Conservation (phyloP, 2,888 invertebrate species). For the Lordiphosa andalusiaca region DNA sequence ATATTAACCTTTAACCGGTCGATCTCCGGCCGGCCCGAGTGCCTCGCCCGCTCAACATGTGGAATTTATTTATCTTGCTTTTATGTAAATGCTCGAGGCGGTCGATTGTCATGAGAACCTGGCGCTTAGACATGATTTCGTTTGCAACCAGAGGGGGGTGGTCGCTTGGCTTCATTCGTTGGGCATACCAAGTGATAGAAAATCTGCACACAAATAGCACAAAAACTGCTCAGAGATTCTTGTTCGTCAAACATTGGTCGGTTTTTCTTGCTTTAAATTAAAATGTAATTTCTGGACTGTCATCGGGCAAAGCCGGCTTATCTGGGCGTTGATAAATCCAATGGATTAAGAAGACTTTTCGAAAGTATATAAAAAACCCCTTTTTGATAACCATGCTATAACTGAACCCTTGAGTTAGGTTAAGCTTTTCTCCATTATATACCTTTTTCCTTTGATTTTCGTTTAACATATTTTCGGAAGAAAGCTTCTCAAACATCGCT, state of each 20-base stretch:
- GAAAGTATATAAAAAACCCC: no score
- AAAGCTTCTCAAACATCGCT: no score
- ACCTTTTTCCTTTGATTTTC: no score
- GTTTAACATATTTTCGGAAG: no score
- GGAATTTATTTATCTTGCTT: constrained; percentile 56
- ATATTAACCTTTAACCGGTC: constrained; percentile 62
- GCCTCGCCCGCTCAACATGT: constrained; percentile 20
- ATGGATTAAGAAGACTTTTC: no score
- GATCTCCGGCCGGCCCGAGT: constrained; percentile 48
- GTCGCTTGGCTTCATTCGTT: constrained; percentile 12
- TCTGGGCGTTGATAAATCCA: no score
- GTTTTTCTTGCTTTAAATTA: neutral
- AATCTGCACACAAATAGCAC: constrained; percentile 11
- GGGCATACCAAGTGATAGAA: constrained; percentile 2
- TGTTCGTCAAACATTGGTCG: constrained; percentile 2
- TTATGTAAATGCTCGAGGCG: constrained; percentile 55
- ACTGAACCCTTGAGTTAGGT: no score
- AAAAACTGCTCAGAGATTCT: constrained; percentile 1
- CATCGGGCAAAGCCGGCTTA: no score
- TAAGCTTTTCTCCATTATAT: no score
- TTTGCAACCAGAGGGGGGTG: constrained; percentile 25
- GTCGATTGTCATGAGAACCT: constrained; percentile 51
- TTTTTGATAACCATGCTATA: no score
- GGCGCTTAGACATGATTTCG: constrained; percentile 52
- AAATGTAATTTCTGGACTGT: no score